Evolutionary conservation across 30 jellyfish, hydroid and myxozoan genomes (phyloP), one percentile per base, ranked within the genome.

Genomic region (Aurelia sp.): DNA sequence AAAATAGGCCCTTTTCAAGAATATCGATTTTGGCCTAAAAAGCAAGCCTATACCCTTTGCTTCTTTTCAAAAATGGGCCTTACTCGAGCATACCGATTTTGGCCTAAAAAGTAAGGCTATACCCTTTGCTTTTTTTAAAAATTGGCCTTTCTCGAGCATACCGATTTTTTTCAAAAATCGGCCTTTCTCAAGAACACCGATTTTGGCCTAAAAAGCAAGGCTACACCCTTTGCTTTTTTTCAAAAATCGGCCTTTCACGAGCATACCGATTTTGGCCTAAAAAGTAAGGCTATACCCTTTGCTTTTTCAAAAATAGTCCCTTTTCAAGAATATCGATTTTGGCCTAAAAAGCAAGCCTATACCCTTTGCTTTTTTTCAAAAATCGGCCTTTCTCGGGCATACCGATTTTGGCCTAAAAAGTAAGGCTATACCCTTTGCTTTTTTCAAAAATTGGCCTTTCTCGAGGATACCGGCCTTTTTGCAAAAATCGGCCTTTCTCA

Each of bases 281-380:
- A 69, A 69, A 13, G 79, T 4, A 69, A 69, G 64, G n/a, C 61
- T 69, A 69, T 69, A 69, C 60, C 66, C 79, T 69, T 69, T 4
- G 60, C 1, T 27, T 69, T 37, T n/a, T n/a, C 6, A 37, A 68
- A 68, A 35, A 35, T 68, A 35, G 62, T 64, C 51, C 9, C 23
- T 0, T 35, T 35, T 35, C 47, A 35, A 6, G 5, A 35, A 35
- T 35, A 35, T 6, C 47, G 47, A 21, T 27, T 68, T 68, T 47
- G 4, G 64, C 16, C 20, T 0, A 68, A 68, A 37, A 68, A 13
- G 63, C 1, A 68, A 68, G 62, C 35, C 31, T 31, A 37, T 68
- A 68, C 59, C 79, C 79, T 68, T 33, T 3, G 0, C 63, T n/a
- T 31, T 27, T 68, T 68, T 37, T 55, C 31, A 17, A 68, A 68